Evolutionary conservation across 2,113 vertebrate species (phyloP).

Genomic region (Melospiza georgiana): DNA sequence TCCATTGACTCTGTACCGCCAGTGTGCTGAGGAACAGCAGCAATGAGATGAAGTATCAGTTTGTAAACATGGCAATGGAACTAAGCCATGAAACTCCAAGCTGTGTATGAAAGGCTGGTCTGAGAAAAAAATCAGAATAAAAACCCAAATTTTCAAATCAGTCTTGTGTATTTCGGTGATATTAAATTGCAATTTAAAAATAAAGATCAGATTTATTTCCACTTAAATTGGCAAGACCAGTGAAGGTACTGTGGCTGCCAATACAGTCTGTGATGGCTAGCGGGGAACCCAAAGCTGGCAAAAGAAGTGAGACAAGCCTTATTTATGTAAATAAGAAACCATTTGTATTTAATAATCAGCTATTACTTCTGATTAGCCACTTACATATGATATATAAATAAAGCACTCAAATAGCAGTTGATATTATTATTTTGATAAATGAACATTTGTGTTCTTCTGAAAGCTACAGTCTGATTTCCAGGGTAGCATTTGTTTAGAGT

Average conservation of each 20-base stretch:
- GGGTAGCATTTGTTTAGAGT: background rate
- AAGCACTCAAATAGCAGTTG: conserved; percentile 23
- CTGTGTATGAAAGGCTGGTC: background rate
- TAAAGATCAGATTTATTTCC: conserved; percentile 50
- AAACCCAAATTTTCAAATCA: background rate
- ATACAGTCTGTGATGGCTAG: conserved; percentile 42
- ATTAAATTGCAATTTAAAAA: conserved; percentile 51
- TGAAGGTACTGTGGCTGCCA: conserved; percentile 23
- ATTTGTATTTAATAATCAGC: conserved; percentile 61
- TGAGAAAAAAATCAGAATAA: background rate
- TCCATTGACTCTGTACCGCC: background rate
- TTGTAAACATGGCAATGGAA: background rate
- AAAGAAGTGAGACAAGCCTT: conserved; percentile 27
- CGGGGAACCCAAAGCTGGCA: conserved; percentile 48
- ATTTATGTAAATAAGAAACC: conserved; percentile 55
- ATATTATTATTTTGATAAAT: conserved; percentile 39
- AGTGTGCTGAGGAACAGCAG: background rate
- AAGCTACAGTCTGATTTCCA: conserved; percentile 2
- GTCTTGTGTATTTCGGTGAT: background rate
- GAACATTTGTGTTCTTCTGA: conserved; percentile 39
- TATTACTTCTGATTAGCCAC: conserved; percentile 47
- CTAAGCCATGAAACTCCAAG: background rate
- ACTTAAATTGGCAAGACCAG: conserved; percentile 30
- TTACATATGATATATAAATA: conserved; percentile 35
- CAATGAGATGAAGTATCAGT: background rate